Base-by-base conservation (phyloP, 2,888 invertebrate species). In the Euplagia quadripunctaria region DNA sequence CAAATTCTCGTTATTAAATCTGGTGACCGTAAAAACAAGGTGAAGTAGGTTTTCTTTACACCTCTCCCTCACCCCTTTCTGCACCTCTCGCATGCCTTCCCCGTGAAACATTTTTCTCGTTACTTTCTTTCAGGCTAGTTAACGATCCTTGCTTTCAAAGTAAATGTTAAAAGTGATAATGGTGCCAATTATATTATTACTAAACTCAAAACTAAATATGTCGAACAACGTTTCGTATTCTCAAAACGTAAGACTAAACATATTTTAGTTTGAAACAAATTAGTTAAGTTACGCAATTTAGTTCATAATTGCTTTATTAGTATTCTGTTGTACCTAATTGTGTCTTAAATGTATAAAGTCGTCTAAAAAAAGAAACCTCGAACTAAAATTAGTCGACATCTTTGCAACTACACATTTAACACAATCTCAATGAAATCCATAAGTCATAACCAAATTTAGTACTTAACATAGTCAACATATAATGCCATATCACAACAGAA, bases 21-120 rank as follows among this genome's bases (percentile, higher is more conserved):
- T 82, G 70, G 82, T 83, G 84, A 82, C 82, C 84, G 84, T 84
- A 82, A 82, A 82, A 84, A 84, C 82, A 82, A 82, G 82, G 84
- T 82, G 80, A 84, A 84, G 80, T 78, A 84, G 82, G 82, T 82
- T 82, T 82, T 80, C 82, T 82, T 80, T 68, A 58, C 75, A 20
- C 64, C 64, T 68, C 65, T 51, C 51, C 14, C 17, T n/a, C 68
- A 14, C 17, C 61, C 4, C 16, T 46, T 64, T 46, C 58, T 7
- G 4, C 41, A 0, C 31, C 46, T 31, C 52, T 11, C 42, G 17
- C 9, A 11, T 16, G 49, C 20, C 11, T 58, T 66, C 43, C 14
- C 9, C 46, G 49, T 68, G 68, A 66, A 70, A 64, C 64, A 78
- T 73, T 78, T 66, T 70, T 58, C 72, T 74, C 78, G 64, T 80